These are phyloP conservation scores for Phaedon cochleariae DNA, from an alignment of 2,888 invertebrate genomes.

Conservation along the genomic window DNA sequence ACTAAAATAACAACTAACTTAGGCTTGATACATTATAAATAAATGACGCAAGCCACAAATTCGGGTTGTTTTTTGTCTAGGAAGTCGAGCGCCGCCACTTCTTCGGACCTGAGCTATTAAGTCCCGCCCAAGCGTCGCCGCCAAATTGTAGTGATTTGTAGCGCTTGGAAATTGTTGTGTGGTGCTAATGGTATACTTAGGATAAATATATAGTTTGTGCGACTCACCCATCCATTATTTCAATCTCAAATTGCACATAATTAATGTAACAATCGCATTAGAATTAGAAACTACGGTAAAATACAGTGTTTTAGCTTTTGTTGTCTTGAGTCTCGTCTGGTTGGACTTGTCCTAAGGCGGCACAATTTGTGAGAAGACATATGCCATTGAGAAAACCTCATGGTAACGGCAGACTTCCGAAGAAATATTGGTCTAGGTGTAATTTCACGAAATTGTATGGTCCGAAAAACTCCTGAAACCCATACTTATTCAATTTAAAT, in stretches of 20 bases:
- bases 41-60: background rate
- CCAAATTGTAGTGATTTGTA: constrained; percentile 61
- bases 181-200: constrained; percentile 60
- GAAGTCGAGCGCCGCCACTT: constrained; percentile 51
- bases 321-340: constrained; percentile 30
- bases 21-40: no score
- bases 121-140: constrained; percentile 57
- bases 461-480: background rate
- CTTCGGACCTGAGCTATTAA: constrained; percentile 50
- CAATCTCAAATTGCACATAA: constrained; percentile 58
- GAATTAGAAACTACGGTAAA: constrained; percentile 25
- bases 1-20: no score
- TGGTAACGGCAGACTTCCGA: background rate
- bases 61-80: constrained; percentile 19
- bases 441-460: constrained; percentile 2
- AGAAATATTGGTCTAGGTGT: background rate
- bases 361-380: constrained; percentile 13
- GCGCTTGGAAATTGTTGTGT: constrained; percentile 51
- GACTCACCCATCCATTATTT: constrained; percentile 55
- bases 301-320: constrained; percentile 18
- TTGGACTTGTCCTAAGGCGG: constrained; percentile 19
- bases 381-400: background rate
- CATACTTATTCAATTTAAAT: background rate
- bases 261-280: constrained; percentile 55
- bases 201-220: constrained; percentile 57